Evolutionary conservation across 2,113 vertebrate species (phyloP).

Genomic region (Oceanodroma tethys): DNA sequence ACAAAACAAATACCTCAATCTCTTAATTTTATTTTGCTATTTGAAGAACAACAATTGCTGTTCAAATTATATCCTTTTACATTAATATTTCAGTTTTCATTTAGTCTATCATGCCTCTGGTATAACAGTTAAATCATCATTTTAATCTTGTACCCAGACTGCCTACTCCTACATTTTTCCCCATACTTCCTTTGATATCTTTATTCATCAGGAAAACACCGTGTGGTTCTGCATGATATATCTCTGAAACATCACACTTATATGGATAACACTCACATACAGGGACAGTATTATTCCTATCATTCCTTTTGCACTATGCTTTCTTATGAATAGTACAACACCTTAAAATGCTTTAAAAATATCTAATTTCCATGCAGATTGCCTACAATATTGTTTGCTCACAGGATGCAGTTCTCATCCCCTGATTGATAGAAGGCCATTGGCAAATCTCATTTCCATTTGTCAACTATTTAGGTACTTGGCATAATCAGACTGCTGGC

Average conservation of each 20-base stretch:
- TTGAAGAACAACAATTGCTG: background rate
- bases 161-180: background rate
- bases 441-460: slow-evolving; percentile 20
- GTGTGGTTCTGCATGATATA: background rate
- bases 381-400: background rate
- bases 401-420: background rate
- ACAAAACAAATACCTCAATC: background rate
- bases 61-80: background rate
- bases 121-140: background rate
- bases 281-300: background rate
- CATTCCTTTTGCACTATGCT: background rate
- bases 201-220: background rate
- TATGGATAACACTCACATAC: background rate
- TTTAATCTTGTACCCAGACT: background rate
- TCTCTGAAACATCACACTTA: background rate
- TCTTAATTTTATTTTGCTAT: background rate
- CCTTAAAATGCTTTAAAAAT: background rate
- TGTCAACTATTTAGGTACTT: background rate
- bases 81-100: background rate
- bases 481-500: background rate
- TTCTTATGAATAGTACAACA: background rate
- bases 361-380: slow-evolving; percentile 3
- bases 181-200: background rate
- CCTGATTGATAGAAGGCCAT: background rate
- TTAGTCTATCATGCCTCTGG: background rate